These are phyloP conservation scores for Sapayoa aenigma DNA, from an alignment of 2,113 vertebrate genomes.

Conservation along the genomic window DNA sequence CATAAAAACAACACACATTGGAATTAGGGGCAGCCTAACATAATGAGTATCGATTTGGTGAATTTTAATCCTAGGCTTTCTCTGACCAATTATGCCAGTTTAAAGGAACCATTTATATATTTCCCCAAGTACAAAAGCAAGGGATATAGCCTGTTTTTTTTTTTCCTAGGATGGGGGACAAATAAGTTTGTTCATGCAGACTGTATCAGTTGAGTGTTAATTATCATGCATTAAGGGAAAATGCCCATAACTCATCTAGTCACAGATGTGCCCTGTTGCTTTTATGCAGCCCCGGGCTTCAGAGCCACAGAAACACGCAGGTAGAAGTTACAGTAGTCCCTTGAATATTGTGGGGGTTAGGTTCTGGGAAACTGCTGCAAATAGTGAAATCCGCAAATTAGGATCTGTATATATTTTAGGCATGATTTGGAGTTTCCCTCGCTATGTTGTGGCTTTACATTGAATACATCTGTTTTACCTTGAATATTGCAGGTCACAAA, in stretches of 20 bases:
- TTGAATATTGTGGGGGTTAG: too few relatives aligned
- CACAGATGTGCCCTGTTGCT: background rate
- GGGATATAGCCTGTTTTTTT: fast-evolving
- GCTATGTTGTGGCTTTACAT: too few relatives aligned
- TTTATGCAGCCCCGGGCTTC: background rate
- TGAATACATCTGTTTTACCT: too few relatives aligned
- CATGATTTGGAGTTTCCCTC: too few relatives aligned
- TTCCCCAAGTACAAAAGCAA: background rate
- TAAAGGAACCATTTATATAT: background rate
- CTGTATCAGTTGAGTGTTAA: background rate
- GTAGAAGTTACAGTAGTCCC: background rate
- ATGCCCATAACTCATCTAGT: background rate
- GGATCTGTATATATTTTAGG: too few relatives aligned
- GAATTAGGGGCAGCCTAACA: background rate
- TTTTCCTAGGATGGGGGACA: background rate
- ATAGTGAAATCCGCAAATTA: too few relatives aligned
- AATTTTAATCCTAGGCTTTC: conserved; percentile 15
- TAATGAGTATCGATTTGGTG: background rate
- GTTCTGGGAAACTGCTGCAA: too few relatives aligned
- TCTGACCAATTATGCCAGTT: background rate
- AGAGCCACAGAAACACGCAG: background rate
- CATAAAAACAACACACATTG: background rate
- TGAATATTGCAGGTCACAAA: too few relatives aligned
- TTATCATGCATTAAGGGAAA: background rate
- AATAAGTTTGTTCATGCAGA: background rate